A percentile compares a stretch with the other conserved stretches of the same genome.
Evolutionary conservation across 92 coral and sea anemone species (phyloP).

Genomic region (Porites divaricata): DNA sequence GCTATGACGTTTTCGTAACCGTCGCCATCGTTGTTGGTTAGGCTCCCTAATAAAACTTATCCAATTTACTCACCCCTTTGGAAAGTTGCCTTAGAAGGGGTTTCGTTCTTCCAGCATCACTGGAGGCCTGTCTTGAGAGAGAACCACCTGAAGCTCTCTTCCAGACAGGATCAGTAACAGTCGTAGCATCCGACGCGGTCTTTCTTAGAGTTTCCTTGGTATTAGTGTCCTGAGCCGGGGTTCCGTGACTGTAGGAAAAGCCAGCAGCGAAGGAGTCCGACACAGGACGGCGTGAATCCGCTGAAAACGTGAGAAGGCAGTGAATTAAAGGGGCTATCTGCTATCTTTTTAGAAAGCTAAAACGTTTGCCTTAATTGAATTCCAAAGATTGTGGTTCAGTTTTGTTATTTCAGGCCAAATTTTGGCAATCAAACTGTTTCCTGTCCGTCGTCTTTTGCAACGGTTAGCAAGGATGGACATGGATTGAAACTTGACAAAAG

Average conservation of each 20-base stretch:
- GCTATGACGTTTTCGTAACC: no score
- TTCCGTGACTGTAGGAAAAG: constrained; percentile 13
- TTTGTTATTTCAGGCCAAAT: no score
- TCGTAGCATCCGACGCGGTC: constrained; percentile 56
- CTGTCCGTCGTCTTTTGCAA: no score
- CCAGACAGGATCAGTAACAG: constrained; percentile 40
- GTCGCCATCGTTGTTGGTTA: no score
- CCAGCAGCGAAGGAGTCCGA: constrained; percentile 61
- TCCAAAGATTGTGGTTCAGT: no score
- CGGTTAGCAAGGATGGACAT: no score
- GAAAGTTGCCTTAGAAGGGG: constrained; percentile 30
- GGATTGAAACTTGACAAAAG: no score
- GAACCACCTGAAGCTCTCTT: constrained; percentile 16
- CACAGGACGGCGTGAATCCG: constrained; percentile 58
- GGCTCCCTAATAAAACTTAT: background rate
- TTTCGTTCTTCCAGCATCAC: constrained; percentile 13
- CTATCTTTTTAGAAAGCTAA: no score
- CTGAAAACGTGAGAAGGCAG: background rate
- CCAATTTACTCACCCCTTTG: constrained; percentile 29
- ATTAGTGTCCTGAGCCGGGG: constrained; percentile 26
- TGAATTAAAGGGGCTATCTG: no score
- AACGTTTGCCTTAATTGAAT: no score
- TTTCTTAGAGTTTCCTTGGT: constrained; percentile 67
- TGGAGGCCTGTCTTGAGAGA: constrained; percentile 24
- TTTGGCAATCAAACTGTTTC: no score